Percentiles rank a stretch among this genome's conserved stretches.
These are phyloP conservation scores for Chaetops frenatus DNA, from an alignment of 2,113 vertebrate genomes.

Conservation along the genomic window DNA sequence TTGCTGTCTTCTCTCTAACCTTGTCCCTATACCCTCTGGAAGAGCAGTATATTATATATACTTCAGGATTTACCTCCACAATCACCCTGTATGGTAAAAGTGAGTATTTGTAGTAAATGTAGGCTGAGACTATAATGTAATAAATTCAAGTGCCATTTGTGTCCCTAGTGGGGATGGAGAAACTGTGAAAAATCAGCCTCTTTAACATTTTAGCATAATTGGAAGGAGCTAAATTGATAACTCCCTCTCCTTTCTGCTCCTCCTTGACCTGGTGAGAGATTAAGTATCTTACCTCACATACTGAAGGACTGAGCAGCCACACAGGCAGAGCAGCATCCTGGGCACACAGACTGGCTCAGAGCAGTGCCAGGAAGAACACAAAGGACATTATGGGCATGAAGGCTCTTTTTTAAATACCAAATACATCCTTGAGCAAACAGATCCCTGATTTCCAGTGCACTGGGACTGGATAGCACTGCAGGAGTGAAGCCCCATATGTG, in stretches of 20 bases:
- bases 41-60: not conserved
- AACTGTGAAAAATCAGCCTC: not conserved
- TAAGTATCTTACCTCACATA: not conserved
- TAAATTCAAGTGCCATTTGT: not conserved
- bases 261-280: not conserved
- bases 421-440: not conserved
- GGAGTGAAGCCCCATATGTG: not conserved
- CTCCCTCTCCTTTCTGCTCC: not conserved
- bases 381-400: not conserved
- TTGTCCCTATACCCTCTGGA: not conserved
- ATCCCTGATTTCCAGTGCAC: not conserved
- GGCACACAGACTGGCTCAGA: not conserved
- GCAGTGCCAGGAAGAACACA: not conserved
- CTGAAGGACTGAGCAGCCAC: not conserved
- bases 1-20: not conserved
- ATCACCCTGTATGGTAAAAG: not conserved
- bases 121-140: not conserved
- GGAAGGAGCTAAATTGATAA: not conserved
- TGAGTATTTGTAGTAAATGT: not conserved
- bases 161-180: not conserved
- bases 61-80: not conserved
- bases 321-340: not conserved
- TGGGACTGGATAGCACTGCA: not conserved
- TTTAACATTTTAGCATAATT: not conserved
- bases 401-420: not conserved